Base-by-base conservation (phyloP, 2,797 vertebrate species). In the Tamandua tetradactyla region DNA sequence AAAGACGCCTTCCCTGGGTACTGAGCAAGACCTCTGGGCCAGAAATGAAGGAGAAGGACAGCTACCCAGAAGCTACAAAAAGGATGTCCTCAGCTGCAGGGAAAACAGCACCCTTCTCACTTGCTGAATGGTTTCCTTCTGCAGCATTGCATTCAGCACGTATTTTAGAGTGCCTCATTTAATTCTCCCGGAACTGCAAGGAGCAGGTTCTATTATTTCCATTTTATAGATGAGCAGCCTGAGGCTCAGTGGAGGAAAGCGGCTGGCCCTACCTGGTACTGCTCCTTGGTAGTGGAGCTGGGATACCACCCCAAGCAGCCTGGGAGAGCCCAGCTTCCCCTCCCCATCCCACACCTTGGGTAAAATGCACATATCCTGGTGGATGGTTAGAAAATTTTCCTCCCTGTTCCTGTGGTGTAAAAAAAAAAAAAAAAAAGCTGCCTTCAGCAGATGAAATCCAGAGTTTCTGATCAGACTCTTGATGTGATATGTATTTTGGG, bases 331-430 rank as follows among this genome's bases (percentile, higher is more conserved):
- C 17, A 59, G 64, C 44, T 87, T 49, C 32, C 10, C 7, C 2
- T 9, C 35, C 35, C 18, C 5, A 17, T 9, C 11, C 27, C 2
- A 7, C n/a, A n/a, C n/a, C 13, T 0, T 2, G 0, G 74, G n/a
- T 27, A 42, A 10, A 64, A 12, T 8, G 64, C 25, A 20, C 17
- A 4, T 32, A 55, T 13, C 93, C 44, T 47, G 59, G 90, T 1
- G 40, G 4, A 57, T 4, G 9, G 9, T 18, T 59, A 55, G 62
- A 35, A 72, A 42, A 76, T 83, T 2, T 12, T 66, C 42, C 75
- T 23, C 68, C 64, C 37, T 22, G n/a, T 62, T 57, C 52, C 49
- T 44, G 17, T 35, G 78, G 66, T 57, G 25, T 47, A 61, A 84
- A 13, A 44, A 7, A 74, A n/a, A 20, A 61, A 84, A 13, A 44